These are phyloP conservation scores for Panopea generosa DNA, from an alignment of 2,888 invertebrate genomes.

Conservation along the genomic window DNA sequence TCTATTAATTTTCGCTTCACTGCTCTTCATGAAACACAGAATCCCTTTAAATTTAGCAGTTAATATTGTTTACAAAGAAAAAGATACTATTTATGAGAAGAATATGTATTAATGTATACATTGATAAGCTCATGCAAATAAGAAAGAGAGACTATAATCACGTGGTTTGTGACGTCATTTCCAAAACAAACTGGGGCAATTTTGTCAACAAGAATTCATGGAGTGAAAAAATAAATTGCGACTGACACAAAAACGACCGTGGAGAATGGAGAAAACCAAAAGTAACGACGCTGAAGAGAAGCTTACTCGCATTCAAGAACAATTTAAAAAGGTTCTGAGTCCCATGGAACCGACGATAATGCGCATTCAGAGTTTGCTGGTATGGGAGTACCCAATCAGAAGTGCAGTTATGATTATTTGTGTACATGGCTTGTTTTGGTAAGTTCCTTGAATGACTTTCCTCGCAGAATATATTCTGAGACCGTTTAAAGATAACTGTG, in stretches of 20 bases:
- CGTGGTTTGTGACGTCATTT: conserved; percentile 53
- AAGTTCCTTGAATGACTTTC: too few relatives aligned
- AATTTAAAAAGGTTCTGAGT: conserved; percentile 71
- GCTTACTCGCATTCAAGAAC: conserved; percentile 62
- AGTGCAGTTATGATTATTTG: conserved; percentile 81
- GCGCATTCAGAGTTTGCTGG: conserved; percentile 83
- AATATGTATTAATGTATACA: too few relatives aligned
- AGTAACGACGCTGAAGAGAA: conserved; percentile 42
- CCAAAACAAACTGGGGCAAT: conserved; percentile 49
- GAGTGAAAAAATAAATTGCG: neutral
- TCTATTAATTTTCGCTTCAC: too few relatives aligned
- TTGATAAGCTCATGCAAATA: too few relatives aligned
- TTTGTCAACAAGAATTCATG: conserved; percentile 17
- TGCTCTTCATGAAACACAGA: too few relatives aligned
- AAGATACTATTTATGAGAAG: too few relatives aligned
- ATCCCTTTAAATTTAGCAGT: too few relatives aligned
- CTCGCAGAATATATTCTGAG: neutral
- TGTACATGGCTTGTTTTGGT: conserved; percentile 85
- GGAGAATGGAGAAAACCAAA: conserved; percentile 41
- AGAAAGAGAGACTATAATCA: conserved; percentile 6
- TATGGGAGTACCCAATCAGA: conserved; percentile 84
- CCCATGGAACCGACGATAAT: conserved; percentile 84
- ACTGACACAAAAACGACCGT: too few relatives aligned
- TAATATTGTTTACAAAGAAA: too few relatives aligned
- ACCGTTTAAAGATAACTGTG: too few relatives aligned